A percentile compares a stretch with the other conserved stretches of the same genome.
These are phyloP conservation scores for Adelognathus sp. DNA, from an alignment of 2,888 invertebrate genomes.

Conservation along the genomic window DNA sequence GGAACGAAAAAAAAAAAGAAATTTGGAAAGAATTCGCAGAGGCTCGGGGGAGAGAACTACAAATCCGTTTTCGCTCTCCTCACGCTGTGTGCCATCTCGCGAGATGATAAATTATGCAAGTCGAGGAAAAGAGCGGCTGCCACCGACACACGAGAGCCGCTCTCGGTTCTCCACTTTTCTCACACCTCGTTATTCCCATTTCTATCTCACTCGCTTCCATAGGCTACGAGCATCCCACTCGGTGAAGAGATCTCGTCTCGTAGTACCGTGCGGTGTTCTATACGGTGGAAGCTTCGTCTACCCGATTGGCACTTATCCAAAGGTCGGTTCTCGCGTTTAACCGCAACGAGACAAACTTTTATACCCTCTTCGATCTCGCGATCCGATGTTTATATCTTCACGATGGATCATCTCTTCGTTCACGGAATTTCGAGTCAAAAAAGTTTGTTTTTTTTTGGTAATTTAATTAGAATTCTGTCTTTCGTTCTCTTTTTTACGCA, in stretches of 20 bases:
- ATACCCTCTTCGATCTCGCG: constrained; percentile 37
- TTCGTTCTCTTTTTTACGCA: too few species aligned
- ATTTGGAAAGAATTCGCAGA: background rate
- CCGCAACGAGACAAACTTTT: constrained; percentile 60
- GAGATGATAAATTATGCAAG: constrained; percentile 67
- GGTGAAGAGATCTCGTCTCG: constrained; percentile 58
- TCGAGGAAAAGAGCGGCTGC: constrained; percentile 59
- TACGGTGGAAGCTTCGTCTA: constrained; percentile 13
- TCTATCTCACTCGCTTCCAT: constrained; percentile 9
- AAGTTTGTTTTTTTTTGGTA: too few species aligned
- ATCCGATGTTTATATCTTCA: background rate
- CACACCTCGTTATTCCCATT: background rate
- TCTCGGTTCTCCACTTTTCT: constrained; percentile 11
- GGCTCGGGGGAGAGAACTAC: background rate
- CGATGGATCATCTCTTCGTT: background rate
- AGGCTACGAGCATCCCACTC: constrained; percentile 19
- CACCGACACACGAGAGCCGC: constrained; percentile 58
- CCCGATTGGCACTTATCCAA: constrained; percentile 67
- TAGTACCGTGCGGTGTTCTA: background rate
- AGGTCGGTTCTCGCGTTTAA: constrained; percentile 68
- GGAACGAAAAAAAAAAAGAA: background rate
- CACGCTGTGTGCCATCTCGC: background rate
- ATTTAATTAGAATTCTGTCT: too few species aligned
- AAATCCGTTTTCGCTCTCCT: background rate
- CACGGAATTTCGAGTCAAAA: background rate